Percentiles rank a stretch among this genome's conserved stretches.
These are phyloP conservation scores for Drosophila melanica DNA, from an alignment of 1,140 invertebrate genomes.

Conservation along the genomic window DNA sequence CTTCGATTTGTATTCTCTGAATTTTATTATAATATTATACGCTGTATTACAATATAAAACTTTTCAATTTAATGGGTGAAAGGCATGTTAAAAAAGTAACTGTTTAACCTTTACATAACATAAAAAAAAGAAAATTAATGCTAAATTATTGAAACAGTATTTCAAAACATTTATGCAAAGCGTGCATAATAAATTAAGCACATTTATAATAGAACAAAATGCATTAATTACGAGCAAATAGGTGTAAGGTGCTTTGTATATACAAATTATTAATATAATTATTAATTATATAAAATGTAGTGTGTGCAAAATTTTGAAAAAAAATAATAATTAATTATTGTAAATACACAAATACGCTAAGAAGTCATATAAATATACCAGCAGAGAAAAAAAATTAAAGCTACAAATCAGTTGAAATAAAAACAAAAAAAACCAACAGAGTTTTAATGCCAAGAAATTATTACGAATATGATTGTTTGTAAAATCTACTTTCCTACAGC, in stretches of 20 bases:
- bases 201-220: slow-evolving; percentile 46
- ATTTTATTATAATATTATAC: too few relatives aligned
- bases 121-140: slow-evolving; percentile 24
- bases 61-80: neutral
- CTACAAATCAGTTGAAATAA: neutral
- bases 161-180: slow-evolving; percentile 27
- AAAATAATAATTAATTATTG: slow-evolving; percentile 36
- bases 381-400: neutral
- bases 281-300: slow-evolving; percentile 15
- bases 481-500: too few relatives aligned
- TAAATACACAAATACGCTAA: slow-evolving; percentile 40
- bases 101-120: slow-evolving; percentile 6
- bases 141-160: slow-evolving; percentile 42
- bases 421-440: neutral
- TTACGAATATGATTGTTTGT: too few relatives aligned
- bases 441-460: too few relatives aligned
- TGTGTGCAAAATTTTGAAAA: slow-evolving; percentile 5
- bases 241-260: slow-evolving; percentile 36
- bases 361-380: neutral
- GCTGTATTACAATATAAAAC: too few relatives aligned
- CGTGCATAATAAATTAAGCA: slow-evolving; percentile 27
- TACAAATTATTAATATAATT: slow-evolving; percentile 27
- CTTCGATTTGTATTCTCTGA: too few relatives aligned
- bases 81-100: neutral
- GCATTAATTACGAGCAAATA: slow-evolving; percentile 25